Base-by-base conservation (phyloP, 2,797 vertebrate genomes). In the Dicrostonyx torquatus region DNA sequence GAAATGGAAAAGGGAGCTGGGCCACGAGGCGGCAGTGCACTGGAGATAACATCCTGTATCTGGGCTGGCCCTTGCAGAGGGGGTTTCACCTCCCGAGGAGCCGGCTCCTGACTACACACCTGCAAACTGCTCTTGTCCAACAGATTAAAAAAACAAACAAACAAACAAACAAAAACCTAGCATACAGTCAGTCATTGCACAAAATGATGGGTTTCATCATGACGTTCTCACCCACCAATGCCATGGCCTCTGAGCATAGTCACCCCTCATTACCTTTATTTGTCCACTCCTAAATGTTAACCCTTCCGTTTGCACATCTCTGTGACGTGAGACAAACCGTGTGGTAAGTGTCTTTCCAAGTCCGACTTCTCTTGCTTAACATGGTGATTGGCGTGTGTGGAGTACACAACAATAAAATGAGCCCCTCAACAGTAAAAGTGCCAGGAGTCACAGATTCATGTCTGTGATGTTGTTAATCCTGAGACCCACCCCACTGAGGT, bases 1-100 rank as follows among this genome's bases (percentile, higher is more conserved):
- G 73, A 94, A 58, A 53, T 79, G 84, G 87, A 29, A 48, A 68
- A 90, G 77, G 87, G 93, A 90, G 50, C 64, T 4, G 14, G 31
- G 60, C 45, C 34, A 45, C 34, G 53, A 64, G 37, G 45, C 34
- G 91, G 90, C 14, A n/a, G 20, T 14, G 55, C 14, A 20, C 24
- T 40, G 15, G 94, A 86, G 89, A n/a, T n/a, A 31, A 78, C 8
- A 43, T 79, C 70, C 37, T 1, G 3, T 6, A 5, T 40, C 50
- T 62, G 20, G 22, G 2, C 14, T 37, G n/a, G n/a, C 22, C 22
- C 34, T 31, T 0, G 3, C 1, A 14, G 14, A 26, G 29, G 17
- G 0, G 26, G 22, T 0, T 5, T 31, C 11, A 24, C 50, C 55
- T 78, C 24, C 60, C 37, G 7, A 0, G n/a, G 26, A 24, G 2